phyloP scores from a whole-genome alignment of 2,888 invertebrate species.

The Latrodectus elegans region DNA sequence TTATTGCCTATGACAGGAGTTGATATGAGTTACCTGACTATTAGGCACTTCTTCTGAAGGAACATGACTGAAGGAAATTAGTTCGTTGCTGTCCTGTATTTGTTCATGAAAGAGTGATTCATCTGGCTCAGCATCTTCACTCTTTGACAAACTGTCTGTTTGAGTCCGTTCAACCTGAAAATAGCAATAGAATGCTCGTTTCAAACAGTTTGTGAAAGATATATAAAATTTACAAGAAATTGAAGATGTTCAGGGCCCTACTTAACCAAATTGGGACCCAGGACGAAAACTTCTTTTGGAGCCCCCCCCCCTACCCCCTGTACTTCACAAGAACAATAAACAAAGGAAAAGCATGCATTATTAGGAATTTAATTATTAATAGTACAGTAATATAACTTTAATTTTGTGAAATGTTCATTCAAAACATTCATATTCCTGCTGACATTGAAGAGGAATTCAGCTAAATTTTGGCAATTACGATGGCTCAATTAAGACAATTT shows the following conservation, averaged over 20 bases:
- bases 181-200: background rate
- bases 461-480: too few relatives aligned
- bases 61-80: conserved; percentile 55
- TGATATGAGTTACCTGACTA: conserved; percentile 32
- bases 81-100: conserved; percentile 32
- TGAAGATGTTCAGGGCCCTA: too few relatives aligned
- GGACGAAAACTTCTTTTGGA: background rate
- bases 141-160: conserved; percentile 29
- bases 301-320: too few relatives aligned
- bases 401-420: too few relatives aligned
- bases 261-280: background rate
- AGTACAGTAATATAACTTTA: background rate
- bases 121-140: conserved; percentile 30
- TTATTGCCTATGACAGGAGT: too few relatives aligned
- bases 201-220: background rate
- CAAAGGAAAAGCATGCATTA: background rate
- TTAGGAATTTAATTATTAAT: too few relatives aligned
- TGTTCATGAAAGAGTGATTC: conserved; percentile 28
- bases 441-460: too few relatives aligned
- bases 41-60: conserved; percentile 59
- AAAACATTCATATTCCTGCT: too few relatives aligned
- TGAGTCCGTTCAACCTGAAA: conserved; percentile 47
- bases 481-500: too few relatives aligned
- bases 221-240: background rate
- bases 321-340: background rate